Evolutionary conservation across 1,140 invertebrate species (phyloP).

Genomic region (Papilio aristodemus): DNA sequence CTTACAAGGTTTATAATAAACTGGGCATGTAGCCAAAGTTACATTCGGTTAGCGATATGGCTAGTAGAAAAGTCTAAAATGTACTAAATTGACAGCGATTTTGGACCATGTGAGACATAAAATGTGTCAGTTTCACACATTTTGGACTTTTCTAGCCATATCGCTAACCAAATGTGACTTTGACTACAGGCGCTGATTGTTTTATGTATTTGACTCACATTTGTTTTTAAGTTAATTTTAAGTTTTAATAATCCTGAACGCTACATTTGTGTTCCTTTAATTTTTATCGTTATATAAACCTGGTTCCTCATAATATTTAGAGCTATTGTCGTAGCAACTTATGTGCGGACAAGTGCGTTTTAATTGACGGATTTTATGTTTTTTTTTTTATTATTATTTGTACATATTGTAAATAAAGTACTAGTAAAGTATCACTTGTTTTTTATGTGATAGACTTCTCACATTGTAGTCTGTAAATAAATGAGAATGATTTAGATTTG

Average conservation of each 20-base stretch:
- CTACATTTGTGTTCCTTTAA: conserved; percentile 51
- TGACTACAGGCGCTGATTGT: too few species aligned
- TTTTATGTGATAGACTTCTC: conserved; percentile 76
- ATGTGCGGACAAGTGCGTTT: conserved; percentile 40
- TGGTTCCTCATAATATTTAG: conserved; percentile 63
- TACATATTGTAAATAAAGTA: conserved; percentile 76
- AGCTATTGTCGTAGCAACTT: conserved; percentile 33
- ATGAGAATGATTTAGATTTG: conserved; percentile 69
- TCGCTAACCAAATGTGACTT: too few species aligned
- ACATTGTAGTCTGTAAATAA: conserved; percentile 78
- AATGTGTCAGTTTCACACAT: too few species aligned
- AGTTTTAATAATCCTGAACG: conserved; percentile 47
- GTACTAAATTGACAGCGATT: too few species aligned
- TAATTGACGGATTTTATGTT: conserved; percentile 45
- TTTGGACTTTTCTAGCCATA: too few species aligned
- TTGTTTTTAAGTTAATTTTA: conserved; percentile 51
- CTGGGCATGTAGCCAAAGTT: too few species aligned
- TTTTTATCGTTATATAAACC: conserved; percentile 57
- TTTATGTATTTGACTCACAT: conserved; percentile 43
- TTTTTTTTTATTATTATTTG: conserved; percentile 52
- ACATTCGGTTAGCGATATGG: too few species aligned
- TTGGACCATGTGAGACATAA: too few species aligned
- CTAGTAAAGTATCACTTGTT: conserved; percentile 64
- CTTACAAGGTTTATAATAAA: conserved; percentile 55
- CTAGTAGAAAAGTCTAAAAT: too few species aligned